Conservation (phyloP, 1,140 invertebrate genomes). For the Sitophilus oryzae region DNA sequence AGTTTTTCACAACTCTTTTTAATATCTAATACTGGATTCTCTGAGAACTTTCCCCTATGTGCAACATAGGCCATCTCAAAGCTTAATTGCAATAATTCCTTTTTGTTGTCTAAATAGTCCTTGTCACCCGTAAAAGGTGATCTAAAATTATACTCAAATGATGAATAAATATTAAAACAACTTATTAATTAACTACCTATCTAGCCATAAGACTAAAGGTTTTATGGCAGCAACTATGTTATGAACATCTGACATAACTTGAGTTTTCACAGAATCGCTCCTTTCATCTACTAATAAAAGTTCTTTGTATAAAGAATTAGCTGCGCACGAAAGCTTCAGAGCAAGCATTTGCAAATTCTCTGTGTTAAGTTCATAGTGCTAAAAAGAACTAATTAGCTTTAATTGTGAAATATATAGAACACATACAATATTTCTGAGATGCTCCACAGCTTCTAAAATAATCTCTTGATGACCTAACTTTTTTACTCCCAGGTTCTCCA, state of each 20-base stretch:
- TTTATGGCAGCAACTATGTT: constrained; percentile 79
- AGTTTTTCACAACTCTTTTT: constrained; percentile 63
- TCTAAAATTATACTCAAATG: constrained; percentile 44
- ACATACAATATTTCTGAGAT: constrained; percentile 80
- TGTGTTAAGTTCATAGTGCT: constrained; percentile 85
- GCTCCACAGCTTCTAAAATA: constrained; percentile 83
- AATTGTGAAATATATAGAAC: constrained; percentile 4
- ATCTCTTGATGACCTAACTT: constrained; percentile 90
- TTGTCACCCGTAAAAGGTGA: constrained; percentile 65
- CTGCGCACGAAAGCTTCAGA: constrained; percentile 74
- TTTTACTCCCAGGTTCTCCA: constrained; percentile 76
- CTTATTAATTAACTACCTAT: constrained; percentile 59
- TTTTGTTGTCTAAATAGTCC: constrained; percentile 61
- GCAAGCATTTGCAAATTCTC: constrained; percentile 88
- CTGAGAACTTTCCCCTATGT: constrained; percentile 79
- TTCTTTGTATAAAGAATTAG: constrained; percentile 72
- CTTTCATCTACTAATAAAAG: constrained; percentile 55
- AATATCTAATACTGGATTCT: constrained; percentile 69
- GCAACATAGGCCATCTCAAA: constrained; percentile 82
- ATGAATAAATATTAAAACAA: neutral
- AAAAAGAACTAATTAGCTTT: constrained; percentile 37
- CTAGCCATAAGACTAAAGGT: constrained; percentile 80
- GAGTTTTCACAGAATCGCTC: constrained; percentile 66
- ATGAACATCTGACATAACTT: constrained; percentile 76
- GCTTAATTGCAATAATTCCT: constrained; percentile 67